Conservation (phyloP, 2,113 vertebrate genomes). For the Gymnocephalus cernua region DNA sequence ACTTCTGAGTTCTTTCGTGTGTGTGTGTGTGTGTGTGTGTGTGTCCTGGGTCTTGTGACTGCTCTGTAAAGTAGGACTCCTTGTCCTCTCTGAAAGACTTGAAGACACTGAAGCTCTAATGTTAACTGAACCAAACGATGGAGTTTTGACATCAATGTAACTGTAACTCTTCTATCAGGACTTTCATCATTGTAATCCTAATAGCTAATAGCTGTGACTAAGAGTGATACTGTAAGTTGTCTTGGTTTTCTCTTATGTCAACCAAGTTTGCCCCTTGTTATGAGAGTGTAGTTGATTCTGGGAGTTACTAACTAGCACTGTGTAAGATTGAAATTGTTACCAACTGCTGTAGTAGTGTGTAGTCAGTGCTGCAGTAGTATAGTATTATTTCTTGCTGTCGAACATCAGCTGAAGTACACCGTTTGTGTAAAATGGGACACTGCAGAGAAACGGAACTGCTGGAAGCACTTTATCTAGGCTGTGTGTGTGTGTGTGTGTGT, state of each 20-base stretch:
- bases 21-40: not conserved
- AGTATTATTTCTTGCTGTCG: not conserved
- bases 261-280: not conserved
- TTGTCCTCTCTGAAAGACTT: conserved; percentile 56
- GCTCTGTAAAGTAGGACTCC: conserved; percentile 69
- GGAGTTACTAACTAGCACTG: not conserved
- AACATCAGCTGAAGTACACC: not conserved
- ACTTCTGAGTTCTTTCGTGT: not conserved
- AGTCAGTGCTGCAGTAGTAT: too few species aligned
- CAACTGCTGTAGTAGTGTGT: not conserved
- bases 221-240: not conserved
- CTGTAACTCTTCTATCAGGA: not conserved
- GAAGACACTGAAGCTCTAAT: conserved; percentile 9
- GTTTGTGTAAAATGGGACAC: conserved; percentile 70
- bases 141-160: not conserved
- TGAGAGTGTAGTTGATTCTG: not conserved
- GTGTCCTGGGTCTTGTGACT: conserved; percentile 65
- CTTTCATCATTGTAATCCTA: not conserved
- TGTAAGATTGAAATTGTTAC: not conserved
- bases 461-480: conserved; percentile 57
- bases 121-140: not conserved
- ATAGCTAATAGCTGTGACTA: not conserved
- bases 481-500: conserved; percentile 12
- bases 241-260: not conserved
- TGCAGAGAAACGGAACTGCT: conserved; percentile 57